Conservation (phyloP, 2,113 vertebrate genomes). For the Podarcis raffonei region DNA sequence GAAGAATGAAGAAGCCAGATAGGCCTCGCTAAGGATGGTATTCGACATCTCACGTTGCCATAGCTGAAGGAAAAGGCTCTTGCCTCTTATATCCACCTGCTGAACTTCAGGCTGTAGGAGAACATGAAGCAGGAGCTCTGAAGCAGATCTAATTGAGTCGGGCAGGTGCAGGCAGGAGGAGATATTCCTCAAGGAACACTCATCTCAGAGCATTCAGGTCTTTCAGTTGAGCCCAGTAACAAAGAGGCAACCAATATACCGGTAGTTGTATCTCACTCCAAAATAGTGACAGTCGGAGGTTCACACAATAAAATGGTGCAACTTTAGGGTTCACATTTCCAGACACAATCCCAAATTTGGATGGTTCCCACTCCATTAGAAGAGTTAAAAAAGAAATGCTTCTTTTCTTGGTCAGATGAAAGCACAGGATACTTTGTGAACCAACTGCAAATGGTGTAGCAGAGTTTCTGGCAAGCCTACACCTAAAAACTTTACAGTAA, state of each 20-base stretch:
- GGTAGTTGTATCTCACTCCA: background rate
- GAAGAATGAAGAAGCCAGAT: background rate
- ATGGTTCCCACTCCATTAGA: background rate
- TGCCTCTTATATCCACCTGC: background rate
- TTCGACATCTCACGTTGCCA: background rate
- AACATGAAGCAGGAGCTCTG: background rate
- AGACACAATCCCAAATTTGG: background rate
- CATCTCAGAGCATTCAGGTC: background rate
- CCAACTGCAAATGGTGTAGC: background rate
- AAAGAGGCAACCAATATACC: background rate
- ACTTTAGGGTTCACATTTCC: background rate
- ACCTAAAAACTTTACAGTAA: constrained; percentile 14
- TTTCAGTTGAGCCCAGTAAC: background rate
- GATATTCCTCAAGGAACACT: background rate
- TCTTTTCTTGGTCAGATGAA: background rate
- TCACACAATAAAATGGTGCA: background rate
- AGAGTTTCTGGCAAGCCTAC: constrained; percentile 32
- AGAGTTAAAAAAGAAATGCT: background rate
- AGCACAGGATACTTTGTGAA: background rate
- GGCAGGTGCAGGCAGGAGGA: background rate
- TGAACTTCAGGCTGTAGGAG: background rate
- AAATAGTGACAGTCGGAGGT: no score
- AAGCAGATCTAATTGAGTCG: background rate
- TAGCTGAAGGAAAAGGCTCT: background rate
- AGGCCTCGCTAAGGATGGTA: background rate